Evolutionary conservation across 2,113 vertebrate species (phyloP).

Genomic region (Anseranas semipalmata): DNA sequence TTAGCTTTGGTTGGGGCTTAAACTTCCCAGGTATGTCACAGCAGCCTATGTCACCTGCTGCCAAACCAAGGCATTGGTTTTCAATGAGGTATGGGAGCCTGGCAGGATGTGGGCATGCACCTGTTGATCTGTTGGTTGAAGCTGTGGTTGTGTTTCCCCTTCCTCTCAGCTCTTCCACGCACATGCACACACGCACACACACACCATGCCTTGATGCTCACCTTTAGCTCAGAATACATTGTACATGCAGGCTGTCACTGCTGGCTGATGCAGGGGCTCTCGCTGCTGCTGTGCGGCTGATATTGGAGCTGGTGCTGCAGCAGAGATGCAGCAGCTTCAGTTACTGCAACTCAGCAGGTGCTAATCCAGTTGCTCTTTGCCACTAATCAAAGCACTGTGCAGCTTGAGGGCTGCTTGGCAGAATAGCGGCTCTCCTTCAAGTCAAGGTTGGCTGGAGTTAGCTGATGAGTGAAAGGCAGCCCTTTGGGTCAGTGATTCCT

Average conservation of each 20-base stretch:
- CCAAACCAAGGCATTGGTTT: neutral
- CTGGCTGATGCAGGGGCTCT: fast-evolving
- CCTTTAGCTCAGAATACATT: neutral
- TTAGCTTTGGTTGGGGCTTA: neutral
- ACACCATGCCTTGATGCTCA: neutral
- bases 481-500: neutral
- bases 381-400: neutral
- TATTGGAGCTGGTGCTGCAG: neutral
- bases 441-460: neutral
- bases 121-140: neutral
- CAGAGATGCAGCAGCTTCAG: neutral
- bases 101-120: neutral
- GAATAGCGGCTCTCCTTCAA: neutral
- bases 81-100: neutral
- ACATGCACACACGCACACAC: fast-evolving
- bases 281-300: neutral
- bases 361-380: neutral
- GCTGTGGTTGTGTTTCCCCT: neutral
- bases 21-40: neutral
- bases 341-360: neutral
- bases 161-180: neutral
- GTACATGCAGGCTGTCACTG: fast-evolving
- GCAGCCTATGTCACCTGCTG: neutral
- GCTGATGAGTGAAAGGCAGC: neutral
- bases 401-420: neutral